phyloP scores from a whole-genome alignment of 2,888 invertebrate species.

The Apotomis capreana region DNA sequence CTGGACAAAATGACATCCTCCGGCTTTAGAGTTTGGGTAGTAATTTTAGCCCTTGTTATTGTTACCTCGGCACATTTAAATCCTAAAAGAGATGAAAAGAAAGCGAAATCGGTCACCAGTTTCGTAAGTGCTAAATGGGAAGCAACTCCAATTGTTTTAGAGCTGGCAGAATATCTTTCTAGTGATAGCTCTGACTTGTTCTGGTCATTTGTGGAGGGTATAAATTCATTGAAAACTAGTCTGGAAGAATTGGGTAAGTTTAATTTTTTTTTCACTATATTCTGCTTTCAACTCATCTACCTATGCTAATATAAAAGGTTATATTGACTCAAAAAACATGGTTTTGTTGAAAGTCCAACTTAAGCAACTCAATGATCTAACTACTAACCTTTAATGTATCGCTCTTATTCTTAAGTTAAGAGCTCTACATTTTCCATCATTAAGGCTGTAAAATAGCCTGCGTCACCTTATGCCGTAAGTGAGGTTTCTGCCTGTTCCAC shows the following conservation, averaged over 20 bases:
- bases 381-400: no score
- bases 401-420: no score
- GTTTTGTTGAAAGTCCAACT: no score
- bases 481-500: no score
- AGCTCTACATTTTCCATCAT: no score
- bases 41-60: constrained; percentile 60
- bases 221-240: constrained; percentile 84
- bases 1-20: constrained; percentile 63
- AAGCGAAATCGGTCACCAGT: constrained; percentile 92
- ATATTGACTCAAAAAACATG: no score
- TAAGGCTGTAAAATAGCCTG: no score
- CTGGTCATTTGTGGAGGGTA: constrained; percentile 91
- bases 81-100: constrained; percentile 73
- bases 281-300: background rate
- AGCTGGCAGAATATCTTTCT: constrained; percentile 93
- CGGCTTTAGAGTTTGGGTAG: constrained; percentile 64
- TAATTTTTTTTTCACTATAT: background rate
- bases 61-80: constrained; percentile 58
- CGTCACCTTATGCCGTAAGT: no score
- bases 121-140: constrained; percentile 97
- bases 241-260: constrained; percentile 85
- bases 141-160: constrained; percentile 94
- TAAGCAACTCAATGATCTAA: no score
- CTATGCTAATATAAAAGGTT: background rate
- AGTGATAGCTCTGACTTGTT: constrained; percentile 91